Evolutionary conservation across 2,888 invertebrate species (phyloP).

Genomic region (Marronus borbonicus): DNA sequence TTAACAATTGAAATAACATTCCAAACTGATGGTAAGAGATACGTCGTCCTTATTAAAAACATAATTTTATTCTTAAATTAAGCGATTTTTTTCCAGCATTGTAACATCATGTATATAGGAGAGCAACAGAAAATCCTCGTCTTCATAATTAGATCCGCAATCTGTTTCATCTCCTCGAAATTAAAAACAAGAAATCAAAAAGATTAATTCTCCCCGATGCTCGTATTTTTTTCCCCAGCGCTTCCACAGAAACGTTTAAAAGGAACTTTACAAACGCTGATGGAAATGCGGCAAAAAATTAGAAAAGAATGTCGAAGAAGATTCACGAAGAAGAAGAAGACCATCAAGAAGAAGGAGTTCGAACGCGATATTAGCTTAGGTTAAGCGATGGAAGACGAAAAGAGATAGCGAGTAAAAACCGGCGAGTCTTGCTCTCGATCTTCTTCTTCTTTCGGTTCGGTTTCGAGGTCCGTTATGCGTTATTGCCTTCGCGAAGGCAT

Average conservation of each 20-base stretch:
- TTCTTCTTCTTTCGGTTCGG: constrained; percentile 27
- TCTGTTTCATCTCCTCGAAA: background rate
- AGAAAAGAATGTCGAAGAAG: constrained; percentile 3
- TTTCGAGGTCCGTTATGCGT: constrained; percentile 53
- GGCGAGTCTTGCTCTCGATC: constrained; percentile 35
- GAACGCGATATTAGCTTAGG: constrained; percentile 11
- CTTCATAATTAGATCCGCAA: constrained; percentile 6
- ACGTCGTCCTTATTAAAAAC: too few relatives aligned
- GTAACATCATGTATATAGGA: too few relatives aligned
- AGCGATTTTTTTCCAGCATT: too few relatives aligned
- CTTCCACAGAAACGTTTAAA: constrained; percentile 14
- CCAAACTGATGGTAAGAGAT: too few relatives aligned
- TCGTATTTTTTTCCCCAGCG: background rate
- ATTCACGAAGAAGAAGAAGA: constrained; percentile 2
- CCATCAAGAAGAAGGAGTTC: background rate
- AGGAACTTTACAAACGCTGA: constrained; percentile 7
- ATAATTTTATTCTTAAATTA: too few relatives aligned
- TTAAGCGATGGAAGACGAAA: background rate
- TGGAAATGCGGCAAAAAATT: constrained; percentile 12
- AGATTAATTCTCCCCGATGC: constrained; percentile 4
- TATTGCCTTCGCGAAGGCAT: constrained; percentile 56
- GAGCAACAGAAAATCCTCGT: background rate
- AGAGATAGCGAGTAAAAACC: background rate
- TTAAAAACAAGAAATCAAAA: constrained; percentile 19
- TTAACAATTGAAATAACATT: too few relatives aligned